Evolutionary conservation across 35 echinoderm and acorn worm genomes (phyloP).

Genomic region (Apostichopus parvimensis): DNA sequence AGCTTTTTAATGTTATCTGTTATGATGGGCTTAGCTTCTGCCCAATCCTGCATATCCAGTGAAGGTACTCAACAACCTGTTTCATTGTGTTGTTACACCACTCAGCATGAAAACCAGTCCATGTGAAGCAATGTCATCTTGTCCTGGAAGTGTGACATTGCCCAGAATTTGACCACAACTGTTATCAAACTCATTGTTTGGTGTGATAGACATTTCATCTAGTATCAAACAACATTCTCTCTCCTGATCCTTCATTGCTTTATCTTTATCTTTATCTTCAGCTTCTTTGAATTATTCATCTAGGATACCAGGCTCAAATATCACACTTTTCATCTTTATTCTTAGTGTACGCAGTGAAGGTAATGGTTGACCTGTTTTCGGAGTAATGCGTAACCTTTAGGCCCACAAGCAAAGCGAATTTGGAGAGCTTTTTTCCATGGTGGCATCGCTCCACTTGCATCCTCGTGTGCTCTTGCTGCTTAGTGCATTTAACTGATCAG

Average conservation of each 20-base stretch:
- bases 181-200: neutral
- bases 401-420: no score
- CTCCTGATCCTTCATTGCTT: constrained; percentile 54
- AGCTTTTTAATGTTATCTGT: neutral
- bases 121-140: constrained; percentile 41
- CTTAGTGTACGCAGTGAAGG: no score
- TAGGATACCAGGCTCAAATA: constrained; percentile 54
- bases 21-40: constrained; percentile 27
- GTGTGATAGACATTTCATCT: constrained; percentile 25
- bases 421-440: no score
- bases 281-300: constrained; percentile 34
- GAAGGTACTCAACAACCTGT: constrained; percentile 40
- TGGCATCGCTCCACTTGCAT: no score
- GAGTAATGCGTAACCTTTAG: no score
- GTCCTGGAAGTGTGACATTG: constrained; percentile 12
- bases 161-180: neutral
- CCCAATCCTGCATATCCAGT: constrained; percentile 22
- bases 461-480: no score
- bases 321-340: no score
- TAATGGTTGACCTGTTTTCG: no score
- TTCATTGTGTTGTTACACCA: constrained; percentile 59
- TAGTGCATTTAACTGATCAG: no score
- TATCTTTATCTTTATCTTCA: constrained; percentile 46
- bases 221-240: neutral
- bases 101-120: constrained; percentile 53